Percentiles rank a stretch among this genome's conserved stretches.
These are phyloP conservation scores for Pica pica DNA, from an alignment of 2,113 vertebrate genomes.

Conservation along the genomic window DNA sequence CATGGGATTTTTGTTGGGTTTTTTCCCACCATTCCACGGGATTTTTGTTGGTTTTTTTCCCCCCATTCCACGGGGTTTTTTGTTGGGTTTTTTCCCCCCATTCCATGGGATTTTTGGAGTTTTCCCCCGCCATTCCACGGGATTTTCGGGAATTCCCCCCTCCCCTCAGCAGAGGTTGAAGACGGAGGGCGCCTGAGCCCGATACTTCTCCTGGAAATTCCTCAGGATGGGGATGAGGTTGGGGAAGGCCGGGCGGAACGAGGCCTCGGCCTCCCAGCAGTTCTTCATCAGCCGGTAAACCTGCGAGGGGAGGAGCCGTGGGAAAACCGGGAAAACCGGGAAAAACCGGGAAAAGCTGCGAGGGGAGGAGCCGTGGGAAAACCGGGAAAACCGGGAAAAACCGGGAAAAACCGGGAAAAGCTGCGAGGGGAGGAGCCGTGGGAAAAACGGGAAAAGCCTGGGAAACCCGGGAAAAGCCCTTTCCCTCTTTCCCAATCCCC, in stretches of 20 bases:
- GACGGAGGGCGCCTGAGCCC: conserved; percentile 51
- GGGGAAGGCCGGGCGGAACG: conserved; percentile 77
- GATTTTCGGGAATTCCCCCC: no score
- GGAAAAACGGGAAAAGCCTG: no score
- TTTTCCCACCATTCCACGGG: not conserved
- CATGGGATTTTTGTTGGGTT: no score
- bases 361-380: not conserved
- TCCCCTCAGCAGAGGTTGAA: conserved; percentile 64
- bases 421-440: no score
- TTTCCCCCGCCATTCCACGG: no score
- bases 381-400: not conserved
- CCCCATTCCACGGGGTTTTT: no score
- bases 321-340: not conserved
- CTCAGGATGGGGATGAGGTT: conserved; percentile 75
- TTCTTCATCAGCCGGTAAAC: conserved; percentile 77
- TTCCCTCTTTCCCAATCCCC: no score
- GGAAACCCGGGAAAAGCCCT: no score
- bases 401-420: no score
- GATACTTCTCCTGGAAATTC: conserved; percentile 52
- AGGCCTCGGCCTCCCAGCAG: conserved; percentile 82
- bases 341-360: no score
- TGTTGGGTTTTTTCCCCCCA: no score
- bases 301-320: not conserved
- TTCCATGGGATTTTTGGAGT: not conserved
- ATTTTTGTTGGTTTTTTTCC: no score